Evolutionary conservation across 2,888 invertebrate genomes (phyloP).

Genomic region (Synanthedon formicaeformis): DNA sequence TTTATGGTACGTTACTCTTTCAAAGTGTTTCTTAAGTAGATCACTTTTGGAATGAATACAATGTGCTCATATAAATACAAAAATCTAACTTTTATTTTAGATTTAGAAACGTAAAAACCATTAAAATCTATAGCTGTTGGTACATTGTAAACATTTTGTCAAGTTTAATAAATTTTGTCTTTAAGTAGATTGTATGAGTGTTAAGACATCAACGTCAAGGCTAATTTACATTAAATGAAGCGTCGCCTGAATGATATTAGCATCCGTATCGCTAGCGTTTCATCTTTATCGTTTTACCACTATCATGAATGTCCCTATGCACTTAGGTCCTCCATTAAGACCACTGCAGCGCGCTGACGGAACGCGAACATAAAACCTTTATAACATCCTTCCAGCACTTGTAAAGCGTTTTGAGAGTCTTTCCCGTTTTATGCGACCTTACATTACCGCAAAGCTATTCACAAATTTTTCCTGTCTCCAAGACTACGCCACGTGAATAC

Average conservation of each 20-base stretch:
- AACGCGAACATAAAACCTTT: slow-evolving; percentile 68
- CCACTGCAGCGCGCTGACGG: slow-evolving; percentile 62
- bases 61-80: too few relatives aligned
- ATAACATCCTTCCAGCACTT: slow-evolving; percentile 69
- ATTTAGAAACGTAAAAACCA: too few relatives aligned
- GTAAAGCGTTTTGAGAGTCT: slow-evolving; percentile 64
- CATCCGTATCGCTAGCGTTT: slow-evolving; percentile 26
- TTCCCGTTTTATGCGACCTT: slow-evolving; percentile 54
- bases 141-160: too few relatives aligned
- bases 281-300: slow-evolving; percentile 26
- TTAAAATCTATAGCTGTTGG: too few relatives aligned
- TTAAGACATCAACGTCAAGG: neutral
- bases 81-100: too few relatives aligned
- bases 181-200: neutral
- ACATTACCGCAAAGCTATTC: slow-evolving; percentile 44
- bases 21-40: too few relatives aligned
- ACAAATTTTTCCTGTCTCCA: slow-evolving; percentile 1
- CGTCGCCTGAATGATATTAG: slow-evolving; percentile 23
- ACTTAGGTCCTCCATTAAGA: slow-evolving; percentile 69
- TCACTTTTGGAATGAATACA: too few relatives aligned
- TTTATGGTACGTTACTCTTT: too few relatives aligned
- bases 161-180: too few relatives aligned
- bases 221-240: slow-evolving; percentile 28
- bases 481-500: neutral
- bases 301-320: slow-evolving; percentile 65